These are phyloP conservation scores for Onychomys torridus DNA, from an alignment of 2,797 vertebrate species.

Conservation along the genomic window DNA sequence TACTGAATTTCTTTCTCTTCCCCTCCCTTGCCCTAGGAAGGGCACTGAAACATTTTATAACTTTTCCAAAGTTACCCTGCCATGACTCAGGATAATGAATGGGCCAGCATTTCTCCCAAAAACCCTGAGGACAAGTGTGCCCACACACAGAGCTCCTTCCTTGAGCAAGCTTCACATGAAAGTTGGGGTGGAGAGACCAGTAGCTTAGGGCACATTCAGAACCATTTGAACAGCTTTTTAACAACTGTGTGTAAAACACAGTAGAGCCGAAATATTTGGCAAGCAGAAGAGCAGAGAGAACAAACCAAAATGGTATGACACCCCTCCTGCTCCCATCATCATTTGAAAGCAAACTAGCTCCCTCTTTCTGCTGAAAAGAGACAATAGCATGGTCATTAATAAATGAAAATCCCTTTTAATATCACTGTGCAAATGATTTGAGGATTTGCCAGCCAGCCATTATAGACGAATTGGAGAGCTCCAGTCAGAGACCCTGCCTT, in stretches of 20 bases:
- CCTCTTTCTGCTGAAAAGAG: not conserved
- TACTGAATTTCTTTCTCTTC: not conserved
- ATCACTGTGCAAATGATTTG: not conserved
- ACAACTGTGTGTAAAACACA: not conserved
- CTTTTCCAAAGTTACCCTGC: not conserved
- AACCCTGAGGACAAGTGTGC: not conserved
- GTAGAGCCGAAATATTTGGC: not conserved
- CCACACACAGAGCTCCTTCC: not conserved
- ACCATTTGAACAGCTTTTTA: not conserved
- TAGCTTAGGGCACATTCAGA: not conserved
- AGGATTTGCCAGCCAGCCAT: not conserved
- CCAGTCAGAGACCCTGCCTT: not conserved
- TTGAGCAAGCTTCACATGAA: too few relatives aligned
- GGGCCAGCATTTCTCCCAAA: not conserved
- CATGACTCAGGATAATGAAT: not conserved
- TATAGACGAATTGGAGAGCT: not conserved
- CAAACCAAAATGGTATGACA: not conserved
- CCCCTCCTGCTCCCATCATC: not conserved
- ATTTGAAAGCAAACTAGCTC: not conserved
- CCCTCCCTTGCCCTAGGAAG: not conserved
- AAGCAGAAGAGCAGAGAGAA: not conserved
- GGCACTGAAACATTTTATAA: not conserved
- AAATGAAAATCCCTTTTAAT: conserved; percentile 17
- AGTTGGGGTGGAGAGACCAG: not conserved
- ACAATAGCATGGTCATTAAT: not conserved